A percentile compares a stretch with the other conserved stretches of the same genome.
Evolutionary conservation across 2,797 vertebrate species (phyloP).

Genomic region (Labroides dimidiatus): DNA sequence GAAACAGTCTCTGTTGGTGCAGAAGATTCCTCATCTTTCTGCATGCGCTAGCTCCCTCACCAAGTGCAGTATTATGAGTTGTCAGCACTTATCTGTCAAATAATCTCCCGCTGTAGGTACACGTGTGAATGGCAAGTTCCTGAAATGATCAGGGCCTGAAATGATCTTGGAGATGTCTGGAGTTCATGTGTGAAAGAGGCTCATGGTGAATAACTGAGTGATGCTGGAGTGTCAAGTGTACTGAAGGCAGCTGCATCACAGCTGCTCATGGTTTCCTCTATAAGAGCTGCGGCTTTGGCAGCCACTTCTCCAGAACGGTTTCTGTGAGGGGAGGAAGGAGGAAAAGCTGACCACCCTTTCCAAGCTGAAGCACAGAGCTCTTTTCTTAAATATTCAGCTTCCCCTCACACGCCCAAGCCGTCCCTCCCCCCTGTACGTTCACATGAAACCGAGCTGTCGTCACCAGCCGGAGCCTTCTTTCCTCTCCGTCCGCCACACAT

Average conservation of each 20-base stretch:
- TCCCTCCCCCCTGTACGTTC: slow-evolving; percentile 1
- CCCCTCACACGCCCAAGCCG: slow-evolving; percentile 17
- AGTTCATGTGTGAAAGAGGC: slow-evolving; percentile 1
- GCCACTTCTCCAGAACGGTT: slow-evolving; percentile 48
- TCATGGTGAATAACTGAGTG: slow-evolving; percentile 33
- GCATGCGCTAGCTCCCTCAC: too few species aligned
- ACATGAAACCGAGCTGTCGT: slow-evolving; percentile 59
- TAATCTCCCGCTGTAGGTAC: too few species aligned
- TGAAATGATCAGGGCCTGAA: too few species aligned
- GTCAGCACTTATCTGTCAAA: too few species aligned
- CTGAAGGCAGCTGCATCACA: slow-evolving; percentile 68
- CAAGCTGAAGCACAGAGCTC: slow-evolving; percentile 43
- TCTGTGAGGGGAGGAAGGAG: slow-evolving; percentile 58
- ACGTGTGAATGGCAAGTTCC: too few species aligned
- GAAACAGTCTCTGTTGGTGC: too few species aligned
- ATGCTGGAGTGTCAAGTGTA: slow-evolving; percentile 61
- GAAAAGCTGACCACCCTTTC: slow-evolving; percentile 52
- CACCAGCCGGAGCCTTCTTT: slow-evolving; percentile 35
- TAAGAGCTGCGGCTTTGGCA: slow-evolving; percentile 73
- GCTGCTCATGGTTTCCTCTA: slow-evolving; percentile 69
- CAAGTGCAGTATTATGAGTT: too few species aligned
- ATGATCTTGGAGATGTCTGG: not conserved
- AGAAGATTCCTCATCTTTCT: too few species aligned
- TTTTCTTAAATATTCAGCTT: slow-evolving; percentile 46
- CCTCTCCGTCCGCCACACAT: slow-evolving; percentile 8